These are phyloP conservation scores for Nemotelus pantherinus DNA, from an alignment of 2,888 invertebrate species.

Conservation along the genomic window DNA sequence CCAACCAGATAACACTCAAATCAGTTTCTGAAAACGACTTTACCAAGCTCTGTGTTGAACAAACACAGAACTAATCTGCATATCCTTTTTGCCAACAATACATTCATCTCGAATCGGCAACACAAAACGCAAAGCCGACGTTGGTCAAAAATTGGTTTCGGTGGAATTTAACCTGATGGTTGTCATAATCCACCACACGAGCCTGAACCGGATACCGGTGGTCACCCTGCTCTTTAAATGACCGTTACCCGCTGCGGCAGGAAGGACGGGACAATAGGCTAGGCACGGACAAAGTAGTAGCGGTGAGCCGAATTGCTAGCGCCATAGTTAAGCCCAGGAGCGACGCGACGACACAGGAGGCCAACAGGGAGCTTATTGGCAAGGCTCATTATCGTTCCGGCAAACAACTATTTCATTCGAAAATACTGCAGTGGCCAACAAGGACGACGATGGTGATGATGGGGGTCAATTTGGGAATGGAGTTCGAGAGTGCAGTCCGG, in stretches of 20 bases:
- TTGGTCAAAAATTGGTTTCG: slow-evolving; percentile 38
- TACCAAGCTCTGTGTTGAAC: too few species aligned
- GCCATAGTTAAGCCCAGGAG: slow-evolving; percentile 5
- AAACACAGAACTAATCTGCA: too few species aligned
- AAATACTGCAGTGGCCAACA: slow-evolving; percentile 43
- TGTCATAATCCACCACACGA: slow-evolving; percentile 41
- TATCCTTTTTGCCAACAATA: neutral
- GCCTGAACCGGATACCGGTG: slow-evolving; percentile 35
- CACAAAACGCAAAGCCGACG: slow-evolving; percentile 31
- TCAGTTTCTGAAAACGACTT: too few species aligned
- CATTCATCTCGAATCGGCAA: slow-evolving; percentile 25
- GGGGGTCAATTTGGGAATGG: slow-evolving; percentile 37
- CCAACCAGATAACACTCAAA: too few species aligned
- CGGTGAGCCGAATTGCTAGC: neutral
- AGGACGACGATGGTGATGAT: slow-evolving; percentile 21
- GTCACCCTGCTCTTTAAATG: slow-evolving; percentile 30
- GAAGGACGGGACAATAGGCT: neutral
- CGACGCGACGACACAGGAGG: slow-evolving; percentile 27
- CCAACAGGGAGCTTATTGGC: slow-evolving; percentile 35
- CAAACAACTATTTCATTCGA: slow-evolving; percentile 44
- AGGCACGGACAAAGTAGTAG: too few species aligned
- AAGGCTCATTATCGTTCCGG: slow-evolving; percentile 43
- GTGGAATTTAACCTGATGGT: slow-evolving; percentile 38
- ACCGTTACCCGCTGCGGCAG: neutral
- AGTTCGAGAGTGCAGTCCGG: slow-evolving; percentile 23